Conservation (phyloP, 2,888 invertebrate species). For the Hydroisotoma schaefferi region DNA sequence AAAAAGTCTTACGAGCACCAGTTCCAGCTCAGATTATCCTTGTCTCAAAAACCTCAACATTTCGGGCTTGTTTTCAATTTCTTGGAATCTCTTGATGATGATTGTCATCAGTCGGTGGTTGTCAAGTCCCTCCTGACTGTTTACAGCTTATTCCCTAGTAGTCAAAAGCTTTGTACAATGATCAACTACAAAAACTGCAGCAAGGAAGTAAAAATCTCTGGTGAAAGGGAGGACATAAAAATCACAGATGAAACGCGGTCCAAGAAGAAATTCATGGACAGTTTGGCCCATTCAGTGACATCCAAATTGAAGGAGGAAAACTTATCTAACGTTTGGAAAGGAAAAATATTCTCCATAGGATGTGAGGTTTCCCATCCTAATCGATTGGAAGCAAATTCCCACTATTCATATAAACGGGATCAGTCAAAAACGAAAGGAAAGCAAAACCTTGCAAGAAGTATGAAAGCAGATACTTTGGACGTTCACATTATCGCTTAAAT, state of each 20-base stretch:
- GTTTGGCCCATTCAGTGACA: slow-evolving; percentile 15
- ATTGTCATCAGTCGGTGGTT: slow-evolving; percentile 10
- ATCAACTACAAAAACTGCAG: slow-evolving; percentile 13
- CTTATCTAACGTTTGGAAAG: not conserved
- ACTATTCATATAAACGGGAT: no score
- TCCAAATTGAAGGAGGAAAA: slow-evolving; percentile 25
- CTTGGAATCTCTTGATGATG: slow-evolving; percentile 13
- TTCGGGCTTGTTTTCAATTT: slow-evolving; percentile 39
- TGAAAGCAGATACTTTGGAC: no score
- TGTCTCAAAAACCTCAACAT: slow-evolving; percentile 31
- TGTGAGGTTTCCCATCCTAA: slow-evolving; percentile 5
- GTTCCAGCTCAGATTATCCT: slow-evolving; percentile 27
- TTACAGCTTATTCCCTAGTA: slow-evolving; percentile 27
- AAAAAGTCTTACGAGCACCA: slow-evolving; percentile 24
- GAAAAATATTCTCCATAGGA: slow-evolving; percentile 2
- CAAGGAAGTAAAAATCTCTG: no score
- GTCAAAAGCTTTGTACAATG: no score
- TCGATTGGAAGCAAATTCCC: no score
- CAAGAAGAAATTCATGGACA: slow-evolving; percentile 9
- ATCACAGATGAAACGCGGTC: not conserved
- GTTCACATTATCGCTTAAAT: no score
- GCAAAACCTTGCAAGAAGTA: no score
- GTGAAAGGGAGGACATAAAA: no score
- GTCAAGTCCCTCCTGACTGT: slow-evolving; percentile 36
- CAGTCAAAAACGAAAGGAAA: no score